Evolutionary conservation across 2,888 invertebrate genomes (phyloP), one percentile per base, ranked within the genome.

Genomic region (Campoplex nolae): DNA sequence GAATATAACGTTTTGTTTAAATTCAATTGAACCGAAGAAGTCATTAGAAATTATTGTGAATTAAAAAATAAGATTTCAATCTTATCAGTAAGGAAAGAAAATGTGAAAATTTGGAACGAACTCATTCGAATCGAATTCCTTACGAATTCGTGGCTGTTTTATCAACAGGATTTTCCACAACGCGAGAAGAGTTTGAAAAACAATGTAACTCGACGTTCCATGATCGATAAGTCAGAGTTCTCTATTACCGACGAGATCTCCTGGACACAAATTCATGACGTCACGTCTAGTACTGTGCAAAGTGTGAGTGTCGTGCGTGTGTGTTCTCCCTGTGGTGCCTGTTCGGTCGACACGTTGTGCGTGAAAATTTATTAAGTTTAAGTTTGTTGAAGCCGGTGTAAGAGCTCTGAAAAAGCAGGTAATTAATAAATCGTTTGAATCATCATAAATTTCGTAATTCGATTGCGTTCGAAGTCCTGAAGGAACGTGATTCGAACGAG

Each of bases 321-420:
- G 85, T 85, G 78, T 86, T 75, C 86, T 85, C 84, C 68, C 80
- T 75, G 79, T 70, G 83, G 89, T 90, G 88, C 83, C 68, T 73
- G 76, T 88, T 86, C 86, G 84, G 56, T 75, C 89, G 88, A 91
- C 92, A 91, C 92, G 91, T 90, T 91, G 91, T 90, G 88, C 88
- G 85, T 87, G 70, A 85, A 74, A 76, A 73, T 76, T 86, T 76
- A 84, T 48, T 28, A 85, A 82, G 82, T 85, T 70, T 68, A 88
- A 71, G 68, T 86, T 85, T 48, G 35, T 75, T 65, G 18, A 84
- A 84, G 84, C 86, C 87, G 89, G 81, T 74, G 83, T 75, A 58
- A 75, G 73, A 78, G 86, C 35, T 83, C 76, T 84, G 70, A 73
- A 76, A 68, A 16, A 73, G 13, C 81, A 88, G 88, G 90, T 90